Conservation (phyloP, 2,113 vertebrate species). For the Cinclus mexicanus region DNA sequence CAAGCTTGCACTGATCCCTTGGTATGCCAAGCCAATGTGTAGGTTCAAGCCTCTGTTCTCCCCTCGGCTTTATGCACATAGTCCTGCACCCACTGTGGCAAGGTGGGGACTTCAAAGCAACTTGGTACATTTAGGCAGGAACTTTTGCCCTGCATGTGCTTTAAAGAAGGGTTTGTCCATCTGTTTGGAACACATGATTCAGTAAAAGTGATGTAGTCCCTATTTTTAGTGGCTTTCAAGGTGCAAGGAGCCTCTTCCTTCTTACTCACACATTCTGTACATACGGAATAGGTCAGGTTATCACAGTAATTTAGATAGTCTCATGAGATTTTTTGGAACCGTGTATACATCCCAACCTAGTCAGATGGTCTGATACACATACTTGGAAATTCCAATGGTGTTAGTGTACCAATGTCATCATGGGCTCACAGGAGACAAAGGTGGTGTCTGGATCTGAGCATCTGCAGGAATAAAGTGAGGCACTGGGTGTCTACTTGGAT, state of each 20-base stretch:
- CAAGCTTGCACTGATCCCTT: neutral
- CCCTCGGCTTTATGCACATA: accelerated
- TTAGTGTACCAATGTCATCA: neutral
- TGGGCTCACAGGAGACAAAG: neutral
- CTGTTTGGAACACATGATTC: neutral
- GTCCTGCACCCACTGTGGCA: neutral
- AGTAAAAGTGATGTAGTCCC: neutral
- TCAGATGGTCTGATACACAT: neutral
- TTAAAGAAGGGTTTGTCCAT: neutral
- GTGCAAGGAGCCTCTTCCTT: neutral
- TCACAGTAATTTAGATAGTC: neutral
- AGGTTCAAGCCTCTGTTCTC: neutral
- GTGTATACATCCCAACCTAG: neutral
- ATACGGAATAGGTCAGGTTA: neutral
- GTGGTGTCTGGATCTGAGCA: neutral
- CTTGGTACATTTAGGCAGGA: neutral
- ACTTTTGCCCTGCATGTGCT: neutral
- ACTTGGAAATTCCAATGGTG: neutral
- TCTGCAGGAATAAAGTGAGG: neutral
- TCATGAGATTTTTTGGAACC: neutral
- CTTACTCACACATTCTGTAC: neutral
- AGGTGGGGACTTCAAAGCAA: neutral
- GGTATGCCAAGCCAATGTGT: neutral
- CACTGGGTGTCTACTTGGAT: neutral
- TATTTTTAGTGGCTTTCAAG: neutral